Base-by-base conservation (phyloP, 37 sponge, comb jelly and placozoan genomes). In the Oscarella lobularis region DNA sequence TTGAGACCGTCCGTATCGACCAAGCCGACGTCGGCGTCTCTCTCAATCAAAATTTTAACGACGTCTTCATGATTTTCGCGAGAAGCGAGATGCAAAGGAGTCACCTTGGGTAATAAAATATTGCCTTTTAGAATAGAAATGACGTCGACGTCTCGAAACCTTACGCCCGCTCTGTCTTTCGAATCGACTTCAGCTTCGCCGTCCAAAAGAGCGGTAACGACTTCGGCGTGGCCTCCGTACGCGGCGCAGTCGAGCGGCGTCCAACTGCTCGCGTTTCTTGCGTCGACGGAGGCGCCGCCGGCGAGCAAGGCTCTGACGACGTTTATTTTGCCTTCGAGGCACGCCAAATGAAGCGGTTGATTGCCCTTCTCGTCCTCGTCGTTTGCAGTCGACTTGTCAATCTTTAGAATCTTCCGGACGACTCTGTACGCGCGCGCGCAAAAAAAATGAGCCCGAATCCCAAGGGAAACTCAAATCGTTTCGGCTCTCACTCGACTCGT, bases 321-420 rank as follows among this genome's bases (percentile, higher is more conserved):
- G 14, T 79, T 66, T n/a, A 67, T 39, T 2, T 88, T 81, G 3
- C 91, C 98, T 66, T 89, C 60, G 38, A 65, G 80, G 36, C 90
- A 88, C 29, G 98, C 98, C 35, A 89, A 73, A 72, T 96, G 98
- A 4, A 96, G 88, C 0, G 98, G 85, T 6, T 82, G 83, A 86
- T 96, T 96, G 0, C 80, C 78, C 54, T 80, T 81, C 70, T 96
- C 97, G 76, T 96, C 97, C 37, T 89, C 96, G 68, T 86, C 92
- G 5, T 73, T 35, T n/a, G 89, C 20, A 20, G 60, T 48, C 20
- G 60, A 48, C 20, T 20, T 9, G 20, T 48, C 60, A 48, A 27
- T 9, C 14, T 9, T 27, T 27, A 20, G 14, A 9, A 48, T 27
- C 60, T 27, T 9, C 9, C 60, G 60, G 14, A 48, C 60, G 20